These are phyloP conservation scores for Megatriorchis doriae DNA, from an alignment of 2,113 vertebrate species.

Conservation along the genomic window DNA sequence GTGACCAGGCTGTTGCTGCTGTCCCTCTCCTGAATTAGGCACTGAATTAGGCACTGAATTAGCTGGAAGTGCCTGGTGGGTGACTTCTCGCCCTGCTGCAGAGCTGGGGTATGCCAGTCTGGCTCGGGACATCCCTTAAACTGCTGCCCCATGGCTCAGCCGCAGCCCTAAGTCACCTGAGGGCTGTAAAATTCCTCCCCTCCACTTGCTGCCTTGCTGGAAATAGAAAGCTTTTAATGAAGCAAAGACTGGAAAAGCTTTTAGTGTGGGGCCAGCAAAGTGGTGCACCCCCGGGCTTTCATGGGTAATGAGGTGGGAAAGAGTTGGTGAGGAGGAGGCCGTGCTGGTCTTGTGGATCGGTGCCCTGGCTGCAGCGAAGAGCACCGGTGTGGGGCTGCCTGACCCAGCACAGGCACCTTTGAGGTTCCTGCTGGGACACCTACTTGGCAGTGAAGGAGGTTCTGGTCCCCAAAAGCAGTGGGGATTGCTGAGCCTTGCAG, in stretches of 20 bases:
- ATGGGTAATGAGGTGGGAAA: not conserved
- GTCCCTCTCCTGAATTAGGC: not conserved
- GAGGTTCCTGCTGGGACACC: rapidly evolving
- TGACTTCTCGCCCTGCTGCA: not conserved
- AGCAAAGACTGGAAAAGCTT: not conserved
- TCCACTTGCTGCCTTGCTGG: not conserved
- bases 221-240: slow-evolving; percentile 34
- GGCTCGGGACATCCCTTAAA: rapidly evolving
- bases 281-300: rapidly evolving
- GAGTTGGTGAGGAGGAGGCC: not conserved
- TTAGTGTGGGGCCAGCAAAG: not conserved
- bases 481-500: not conserved
- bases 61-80: not conserved
- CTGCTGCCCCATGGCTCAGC: not conserved
- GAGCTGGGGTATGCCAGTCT: not conserved
- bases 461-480: not conserved
- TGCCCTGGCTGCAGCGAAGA: not conserved
- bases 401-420: not conserved
- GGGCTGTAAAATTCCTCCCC: not conserved
- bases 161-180: not conserved
- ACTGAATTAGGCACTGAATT: not conserved
- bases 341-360: rapidly evolving
- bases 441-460: not conserved
- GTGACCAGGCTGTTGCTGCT: not conserved
- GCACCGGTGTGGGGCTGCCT: rapidly evolving